A percentile compares a stretch with the other conserved stretches of the same genome.
phyloP scores from a whole-genome alignment of 92 coral and sea anemone species.

The Palythoa grandiflora region DNA sequence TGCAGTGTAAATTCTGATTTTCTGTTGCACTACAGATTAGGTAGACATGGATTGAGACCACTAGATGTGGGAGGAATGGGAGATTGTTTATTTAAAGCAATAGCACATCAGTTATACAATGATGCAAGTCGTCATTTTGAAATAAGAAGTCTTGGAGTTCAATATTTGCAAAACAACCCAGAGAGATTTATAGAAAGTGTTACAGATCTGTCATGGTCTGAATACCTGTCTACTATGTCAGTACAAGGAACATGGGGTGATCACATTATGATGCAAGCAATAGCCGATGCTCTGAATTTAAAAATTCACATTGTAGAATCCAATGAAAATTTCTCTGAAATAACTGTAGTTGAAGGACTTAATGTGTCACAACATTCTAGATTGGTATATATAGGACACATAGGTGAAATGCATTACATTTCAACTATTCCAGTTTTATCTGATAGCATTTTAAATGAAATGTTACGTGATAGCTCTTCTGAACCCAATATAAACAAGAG shows the following conservation, averaged over 20 bases:
- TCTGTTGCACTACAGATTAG: conserved; percentile 8
- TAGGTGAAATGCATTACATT: conserved; percentile 7
- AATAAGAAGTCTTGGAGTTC: conserved; percentile 7
- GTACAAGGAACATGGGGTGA: conserved; percentile 10
- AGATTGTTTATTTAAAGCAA: conserved; percentile 5
- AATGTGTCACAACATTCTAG: conserved; percentile 3
- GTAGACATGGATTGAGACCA: conserved; percentile 9
- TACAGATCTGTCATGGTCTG: conserved; percentile 9
- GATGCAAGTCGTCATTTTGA: conserved; percentile 8
- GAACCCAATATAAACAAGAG: conserved; percentile 7
- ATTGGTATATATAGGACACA: conserved; percentile 7
- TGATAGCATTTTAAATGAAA: conserved; percentile 5
- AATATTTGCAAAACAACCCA: conserved; percentile 7
- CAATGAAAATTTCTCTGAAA: conserved; percentile 6
- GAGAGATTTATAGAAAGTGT: conserved; percentile 7
- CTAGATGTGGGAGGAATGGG: conserved; percentile 11
- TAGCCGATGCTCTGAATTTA: conserved; percentile 8
- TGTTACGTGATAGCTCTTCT: conserved; percentile 8
- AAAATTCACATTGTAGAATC: conserved; percentile 6
- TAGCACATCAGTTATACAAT: conserved; percentile 7
- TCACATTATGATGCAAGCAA: conserved; percentile 7
- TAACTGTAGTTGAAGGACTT: conserved; percentile 7
- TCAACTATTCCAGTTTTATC: conserved; percentile 7
- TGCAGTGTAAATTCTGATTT: conserved; percentile 18
- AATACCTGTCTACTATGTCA: conserved; percentile 7